Base-by-base conservation (phyloP, 53 echinoderm and acorn worm species). In the Astropecten irregularis region DNA sequence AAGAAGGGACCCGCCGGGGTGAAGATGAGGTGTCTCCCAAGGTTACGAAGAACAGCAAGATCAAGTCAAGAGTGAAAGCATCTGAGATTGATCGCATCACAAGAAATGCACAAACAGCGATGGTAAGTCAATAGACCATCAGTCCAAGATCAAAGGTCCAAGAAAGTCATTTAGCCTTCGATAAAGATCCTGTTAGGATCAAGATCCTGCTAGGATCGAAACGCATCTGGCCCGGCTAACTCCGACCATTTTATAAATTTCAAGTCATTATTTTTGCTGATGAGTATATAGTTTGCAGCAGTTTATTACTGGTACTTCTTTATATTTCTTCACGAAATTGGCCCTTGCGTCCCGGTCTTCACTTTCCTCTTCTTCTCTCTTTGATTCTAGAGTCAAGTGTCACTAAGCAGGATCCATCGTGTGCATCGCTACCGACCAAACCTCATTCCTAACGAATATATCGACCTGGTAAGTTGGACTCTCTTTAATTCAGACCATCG, bases 351-450 rank as follows among this genome's bases (percentile, higher is more conserved):
- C 4, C 7, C 26, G 30, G 22, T 35, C 18, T 62, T 73, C n/a
- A 30, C 55, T 40, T 42, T 82, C 27, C 8, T 81, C 1, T 22
- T 33, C 25, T 64, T 15, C 16, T n/a, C n/a, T n/a, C n/a, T 42
- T 42, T 6, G 42, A 8, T 42, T 42, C 42, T 32, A 90, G 90
- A 70, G 40, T 69, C 58, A 58, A 68, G 30, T 90, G n/a, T 85
- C 90, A 40, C 55, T 90, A 0, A 26, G 62, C 9, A 77, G 76
- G 40, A 67, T 90, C 7, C 56, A 77, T 8, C 59, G 53, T 62
- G 65, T 90, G 44, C 85, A 85, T 38, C 68, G 90, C 26, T 90
- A 85, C 52, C 84, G 85, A 57, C 57, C 84, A 5, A 66, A 85
- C 57, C 77, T 85, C 2, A 68, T 61, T 20, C 59, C 71, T 19